A percentile compares a stretch with the other conserved stretches of the same genome.
These are phyloP conservation scores for Dallia pectoralis DNA, from an alignment of 2,797 vertebrate species.

Conservation along the genomic window DNA sequence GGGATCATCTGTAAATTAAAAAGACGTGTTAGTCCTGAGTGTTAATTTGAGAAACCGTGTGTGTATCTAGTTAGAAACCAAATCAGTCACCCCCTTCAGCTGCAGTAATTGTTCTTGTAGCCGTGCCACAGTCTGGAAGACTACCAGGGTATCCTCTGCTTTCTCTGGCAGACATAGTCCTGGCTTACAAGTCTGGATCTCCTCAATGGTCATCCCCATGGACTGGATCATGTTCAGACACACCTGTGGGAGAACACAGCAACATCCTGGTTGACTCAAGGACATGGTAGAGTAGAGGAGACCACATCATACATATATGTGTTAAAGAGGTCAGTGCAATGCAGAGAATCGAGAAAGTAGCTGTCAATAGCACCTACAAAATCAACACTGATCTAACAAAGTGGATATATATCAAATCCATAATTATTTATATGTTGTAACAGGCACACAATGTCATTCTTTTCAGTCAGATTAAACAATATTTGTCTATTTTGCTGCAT, in stretches of 20 bases:
- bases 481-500: too few species aligned
- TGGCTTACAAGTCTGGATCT: conserved; percentile 81
- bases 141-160: conserved; percentile 74
- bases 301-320: background rate
- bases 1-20: conserved; percentile 30
- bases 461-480: too few species aligned
- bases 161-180: conserved; percentile 75
- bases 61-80: background rate
- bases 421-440: too few species aligned
- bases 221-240: conserved; percentile 77
- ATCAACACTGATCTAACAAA: too few species aligned
- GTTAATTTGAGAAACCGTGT: background rate
- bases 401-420: too few species aligned
- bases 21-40: too few species aligned
- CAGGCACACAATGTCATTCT: too few species aligned
- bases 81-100: conserved; percentile 78
- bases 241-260: conserved; percentile 62
- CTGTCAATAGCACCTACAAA: too few species aligned
- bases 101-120: conserved; percentile 78
- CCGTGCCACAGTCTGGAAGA: conserved; percentile 78
- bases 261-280: background rate
- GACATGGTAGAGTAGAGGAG: too few species aligned
- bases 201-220: conserved; percentile 81
- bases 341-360: too few species aligned
- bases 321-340: background rate